A percentile compares a stretch with the other conserved stretches of the same genome.
Evolutionary conservation across 2,113 vertebrate genomes (phyloP).

Genomic region (Regulus satrapa): DNA sequence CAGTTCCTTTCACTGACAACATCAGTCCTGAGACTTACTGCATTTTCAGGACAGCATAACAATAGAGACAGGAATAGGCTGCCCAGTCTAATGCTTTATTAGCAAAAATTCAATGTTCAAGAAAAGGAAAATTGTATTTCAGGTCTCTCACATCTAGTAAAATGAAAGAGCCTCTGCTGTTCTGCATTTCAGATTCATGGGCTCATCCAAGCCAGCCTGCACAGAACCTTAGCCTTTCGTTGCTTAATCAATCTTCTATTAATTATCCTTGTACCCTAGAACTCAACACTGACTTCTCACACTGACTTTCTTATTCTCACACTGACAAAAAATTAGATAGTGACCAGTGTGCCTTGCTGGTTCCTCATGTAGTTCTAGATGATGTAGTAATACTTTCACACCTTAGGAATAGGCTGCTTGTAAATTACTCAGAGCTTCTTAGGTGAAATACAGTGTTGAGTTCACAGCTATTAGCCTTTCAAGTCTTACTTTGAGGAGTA

Average conservation of each 20-base stretch:
- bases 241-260: neutral
- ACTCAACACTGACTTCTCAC: neutral
- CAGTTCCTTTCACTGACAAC: neutral
- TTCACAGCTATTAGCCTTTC: neutral
- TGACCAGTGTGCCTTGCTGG: neutral
- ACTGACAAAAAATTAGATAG: neutral
- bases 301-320: neutral
- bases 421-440: neutral
- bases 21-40: neutral
- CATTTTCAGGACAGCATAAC: neutral
- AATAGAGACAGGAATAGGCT: neutral
- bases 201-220: neutral
- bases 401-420: neutral
- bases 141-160: neutral
- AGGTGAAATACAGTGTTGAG: neutral
- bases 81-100: neutral
- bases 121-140: neutral
- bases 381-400: neutral
- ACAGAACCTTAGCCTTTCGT: neutral
- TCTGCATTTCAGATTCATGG: neutral
- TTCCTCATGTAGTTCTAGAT: neutral
- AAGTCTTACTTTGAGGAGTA: neutral
- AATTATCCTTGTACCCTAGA: neutral
- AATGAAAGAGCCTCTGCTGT: neutral
- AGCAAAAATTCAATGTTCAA: neutral